A percentile compares a stretch with the other conserved stretches of the same genome.
These are phyloP conservation scores for Notarius lentiginosus DNA, from an alignment of 2,113 vertebrate genomes.

Conservation along the genomic window DNA sequence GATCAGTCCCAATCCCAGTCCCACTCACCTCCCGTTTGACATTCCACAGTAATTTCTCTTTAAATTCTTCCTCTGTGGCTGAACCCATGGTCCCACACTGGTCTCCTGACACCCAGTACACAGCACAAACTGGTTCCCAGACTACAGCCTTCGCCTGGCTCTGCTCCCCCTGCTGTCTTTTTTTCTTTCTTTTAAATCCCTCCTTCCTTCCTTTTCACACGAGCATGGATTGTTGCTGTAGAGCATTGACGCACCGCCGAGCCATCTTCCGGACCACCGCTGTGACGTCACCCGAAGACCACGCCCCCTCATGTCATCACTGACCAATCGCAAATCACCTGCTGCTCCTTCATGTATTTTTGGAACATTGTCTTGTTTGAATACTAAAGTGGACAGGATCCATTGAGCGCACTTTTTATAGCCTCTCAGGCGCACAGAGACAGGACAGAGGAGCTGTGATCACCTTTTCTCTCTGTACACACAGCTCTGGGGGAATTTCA, in stretches of 20 bases:
- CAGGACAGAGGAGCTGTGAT: not conserved
- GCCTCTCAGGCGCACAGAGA: not conserved
- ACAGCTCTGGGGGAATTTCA: not conserved
- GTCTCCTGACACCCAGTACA: constrained; percentile 5
- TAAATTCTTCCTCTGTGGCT: constrained; percentile 78
- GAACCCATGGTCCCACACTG: constrained; percentile 76
- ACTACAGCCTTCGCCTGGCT: constrained; percentile 34
- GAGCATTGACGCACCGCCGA: constrained; percentile 64
- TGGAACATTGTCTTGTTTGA: constrained; percentile 49
- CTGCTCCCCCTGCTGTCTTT: constrained; percentile 8
- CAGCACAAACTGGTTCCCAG: constrained; percentile 27
- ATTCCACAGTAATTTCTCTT: constrained; percentile 90
- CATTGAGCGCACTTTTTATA: constrained; percentile 15
- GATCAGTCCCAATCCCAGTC: too few relatives aligned
- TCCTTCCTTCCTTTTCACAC: constrained; percentile 41
- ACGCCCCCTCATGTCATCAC: constrained; percentile 54
- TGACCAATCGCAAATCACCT: constrained; percentile 65
- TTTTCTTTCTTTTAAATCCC: not conserved
- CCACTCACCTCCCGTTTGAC: constrained; percentile 87
- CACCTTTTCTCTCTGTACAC: not conserved
- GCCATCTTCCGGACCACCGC: constrained; percentile 54
- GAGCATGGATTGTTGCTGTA: constrained; percentile 52
- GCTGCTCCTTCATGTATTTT: constrained; percentile 54
- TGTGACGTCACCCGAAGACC: constrained; percentile 64
- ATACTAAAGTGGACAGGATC: constrained; percentile 30